A percentile compares a stretch with the other conserved stretches of the same genome.
phyloP scores from a whole-genome alignment of 2,113 vertebrate species.

The Tauraco erythrolophus region DNA sequence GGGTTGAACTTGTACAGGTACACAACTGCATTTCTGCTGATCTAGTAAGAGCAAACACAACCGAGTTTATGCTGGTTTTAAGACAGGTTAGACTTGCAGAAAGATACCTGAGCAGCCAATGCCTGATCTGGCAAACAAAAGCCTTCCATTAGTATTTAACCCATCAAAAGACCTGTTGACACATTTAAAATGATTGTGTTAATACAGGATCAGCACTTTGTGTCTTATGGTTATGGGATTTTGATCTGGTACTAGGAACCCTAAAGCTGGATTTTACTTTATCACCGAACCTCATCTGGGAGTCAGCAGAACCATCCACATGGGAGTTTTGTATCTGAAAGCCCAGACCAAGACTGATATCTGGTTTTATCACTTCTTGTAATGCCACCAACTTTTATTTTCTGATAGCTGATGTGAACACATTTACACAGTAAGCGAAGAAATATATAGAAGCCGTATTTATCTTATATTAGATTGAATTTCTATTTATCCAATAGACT shows the following conservation, averaged over 20 bases:
- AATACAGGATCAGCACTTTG: background rate
- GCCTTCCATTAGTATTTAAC: background rate
- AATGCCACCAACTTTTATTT: background rate
- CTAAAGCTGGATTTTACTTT: background rate
- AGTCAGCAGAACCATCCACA: background rate
- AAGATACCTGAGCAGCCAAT: background rate
- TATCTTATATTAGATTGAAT: background rate
- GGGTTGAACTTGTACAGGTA: background rate
- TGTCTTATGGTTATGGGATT: background rate
- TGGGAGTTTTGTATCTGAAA: background rate
- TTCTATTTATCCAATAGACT: background rate
- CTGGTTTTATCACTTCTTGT: background rate
- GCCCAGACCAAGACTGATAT: background rate
- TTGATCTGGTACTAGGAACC: background rate
- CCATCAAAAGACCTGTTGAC: background rate
- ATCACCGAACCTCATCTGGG: background rate
- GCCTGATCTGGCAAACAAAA: background rate
- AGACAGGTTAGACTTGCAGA: background rate
- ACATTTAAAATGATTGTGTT: background rate
- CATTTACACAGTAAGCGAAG: background rate
- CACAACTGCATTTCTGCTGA: background rate
- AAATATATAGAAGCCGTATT: background rate
- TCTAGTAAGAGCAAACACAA: background rate
- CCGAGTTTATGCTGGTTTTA: background rate
- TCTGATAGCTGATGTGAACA: background rate